phyloP scores from a whole-genome alignment of 2,888 invertebrate species.

The Eudemis profundana region DNA sequence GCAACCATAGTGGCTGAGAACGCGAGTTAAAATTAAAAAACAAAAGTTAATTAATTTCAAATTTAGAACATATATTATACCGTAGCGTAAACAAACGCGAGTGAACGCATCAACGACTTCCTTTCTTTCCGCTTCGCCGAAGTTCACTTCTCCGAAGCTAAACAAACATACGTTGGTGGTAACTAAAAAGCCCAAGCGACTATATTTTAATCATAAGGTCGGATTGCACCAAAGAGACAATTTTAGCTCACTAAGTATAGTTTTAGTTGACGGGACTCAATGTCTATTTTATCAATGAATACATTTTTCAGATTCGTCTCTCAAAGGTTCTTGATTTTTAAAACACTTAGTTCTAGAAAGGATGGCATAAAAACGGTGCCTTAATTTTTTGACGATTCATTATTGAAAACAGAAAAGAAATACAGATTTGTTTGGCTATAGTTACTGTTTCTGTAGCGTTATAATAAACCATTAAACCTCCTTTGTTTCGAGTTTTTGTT shows the following conservation, averaged over 20 bases:
- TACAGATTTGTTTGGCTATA: no score
- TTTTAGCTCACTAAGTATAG: no score
- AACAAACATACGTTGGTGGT: constrained; percentile 51
- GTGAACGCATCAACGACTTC: constrained; percentile 61
- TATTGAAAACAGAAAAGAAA: no score
- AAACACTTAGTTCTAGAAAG: no score
- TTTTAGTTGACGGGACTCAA: no score
- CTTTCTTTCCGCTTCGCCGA: constrained; percentile 67
- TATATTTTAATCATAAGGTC: background rate
- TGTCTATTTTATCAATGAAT: no score
- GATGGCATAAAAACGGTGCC: no score
- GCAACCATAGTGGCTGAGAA: background rate
- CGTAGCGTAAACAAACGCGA: constrained; percentile 62
- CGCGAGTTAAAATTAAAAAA: constrained; percentile 16
- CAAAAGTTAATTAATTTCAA: constrained; percentile 39
- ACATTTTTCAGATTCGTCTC: no score
- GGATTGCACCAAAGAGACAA: background rate
- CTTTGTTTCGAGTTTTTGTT: background rate
- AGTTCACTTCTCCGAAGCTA: constrained; percentile 65
- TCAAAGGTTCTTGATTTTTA: no score
- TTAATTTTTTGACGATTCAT: no score
- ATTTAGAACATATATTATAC: constrained; percentile 40
- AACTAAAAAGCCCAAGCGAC: constrained; percentile 9
- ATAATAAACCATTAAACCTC: background rate
- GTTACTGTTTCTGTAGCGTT: no score